Evolutionary conservation across 2,113 vertebrate genomes (phyloP).

Genomic region (Picathartes gymnocephalus): DNA sequence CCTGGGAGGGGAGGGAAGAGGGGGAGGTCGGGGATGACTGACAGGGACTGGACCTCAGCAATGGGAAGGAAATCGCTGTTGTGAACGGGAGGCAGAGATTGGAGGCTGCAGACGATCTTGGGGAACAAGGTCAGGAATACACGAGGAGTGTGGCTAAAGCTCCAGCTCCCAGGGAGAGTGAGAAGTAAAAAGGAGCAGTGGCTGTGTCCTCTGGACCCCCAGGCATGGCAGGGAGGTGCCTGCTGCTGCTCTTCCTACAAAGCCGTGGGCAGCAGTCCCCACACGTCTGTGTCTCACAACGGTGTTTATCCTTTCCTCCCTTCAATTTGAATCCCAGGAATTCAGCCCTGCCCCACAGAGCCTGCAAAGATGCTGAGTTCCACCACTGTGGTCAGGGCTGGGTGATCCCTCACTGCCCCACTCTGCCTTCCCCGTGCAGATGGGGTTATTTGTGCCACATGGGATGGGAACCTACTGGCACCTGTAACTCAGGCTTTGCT

Average conservation of each 20-base stretch:
- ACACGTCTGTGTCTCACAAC: neutral
- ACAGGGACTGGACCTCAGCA: neutral
- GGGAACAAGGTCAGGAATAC: neutral
- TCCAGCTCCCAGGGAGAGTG: neutral
- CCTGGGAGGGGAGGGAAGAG: neutral
- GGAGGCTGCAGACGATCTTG: neutral
- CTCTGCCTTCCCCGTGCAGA: neutral
- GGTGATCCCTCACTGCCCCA: neutral
- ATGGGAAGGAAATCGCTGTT: conserved; percentile 3
- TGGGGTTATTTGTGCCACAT: neutral
- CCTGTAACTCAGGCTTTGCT: neutral
- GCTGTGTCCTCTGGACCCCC: neutral
- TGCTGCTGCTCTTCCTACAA: neutral
- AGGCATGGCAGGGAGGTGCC: rapidly evolving
- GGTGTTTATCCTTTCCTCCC: neutral
- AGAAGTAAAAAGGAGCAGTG: neutral
- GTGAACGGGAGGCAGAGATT: neutral
- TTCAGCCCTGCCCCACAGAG: neutral
- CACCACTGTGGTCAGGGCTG: neutral
- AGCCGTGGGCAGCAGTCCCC: neutral
- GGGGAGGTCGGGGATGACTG: neutral
- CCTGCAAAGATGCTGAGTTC: neutral
- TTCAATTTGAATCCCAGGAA: neutral
- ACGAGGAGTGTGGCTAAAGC: neutral
- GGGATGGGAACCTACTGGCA: neutral